A percentile compares a stretch with the other conserved stretches of the same genome.
phyloP scores from a whole-genome alignment of 2,113 vertebrate species.

The Diadophis punctatus region DNA sequence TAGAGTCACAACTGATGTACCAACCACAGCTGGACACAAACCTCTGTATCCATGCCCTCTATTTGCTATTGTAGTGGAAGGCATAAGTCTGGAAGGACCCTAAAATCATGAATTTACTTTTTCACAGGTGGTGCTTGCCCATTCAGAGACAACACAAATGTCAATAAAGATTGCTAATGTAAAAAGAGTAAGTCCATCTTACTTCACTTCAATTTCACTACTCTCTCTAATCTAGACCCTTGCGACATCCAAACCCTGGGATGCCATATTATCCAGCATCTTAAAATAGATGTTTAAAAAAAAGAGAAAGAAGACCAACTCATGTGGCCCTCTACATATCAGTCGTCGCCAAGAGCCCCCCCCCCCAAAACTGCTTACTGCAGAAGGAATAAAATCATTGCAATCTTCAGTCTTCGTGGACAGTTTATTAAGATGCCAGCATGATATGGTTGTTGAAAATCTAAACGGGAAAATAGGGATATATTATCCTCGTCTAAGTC shows the following conservation, averaged over 20 bases:
- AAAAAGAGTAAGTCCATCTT: background rate
- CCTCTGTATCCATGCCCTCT: background rate
- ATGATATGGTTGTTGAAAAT: background rate
- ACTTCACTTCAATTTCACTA: background rate
- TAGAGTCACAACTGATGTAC: background rate
- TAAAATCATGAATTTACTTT: background rate
- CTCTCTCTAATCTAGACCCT: background rate
- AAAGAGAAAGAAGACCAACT: background rate
- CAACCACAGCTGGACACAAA: background rate
- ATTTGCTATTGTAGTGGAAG: background rate
- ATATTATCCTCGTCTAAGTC: background rate
- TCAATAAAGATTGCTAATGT: background rate
- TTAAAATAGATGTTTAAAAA: background rate
- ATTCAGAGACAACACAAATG: background rate
- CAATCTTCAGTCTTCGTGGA: background rate
- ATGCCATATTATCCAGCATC: background rate
- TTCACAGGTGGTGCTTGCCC: background rate
- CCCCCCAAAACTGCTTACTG: background rate
- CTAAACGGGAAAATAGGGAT: background rate
- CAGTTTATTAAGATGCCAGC: background rate
- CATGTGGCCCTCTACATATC: background rate
- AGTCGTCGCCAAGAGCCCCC: background rate
- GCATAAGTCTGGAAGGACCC: background rate
- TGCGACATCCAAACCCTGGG: background rate
- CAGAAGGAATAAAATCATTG: background rate